Conservation (phyloP, 2,888 invertebrate genomes). For the Caenorhabditis plicata region DNA sequence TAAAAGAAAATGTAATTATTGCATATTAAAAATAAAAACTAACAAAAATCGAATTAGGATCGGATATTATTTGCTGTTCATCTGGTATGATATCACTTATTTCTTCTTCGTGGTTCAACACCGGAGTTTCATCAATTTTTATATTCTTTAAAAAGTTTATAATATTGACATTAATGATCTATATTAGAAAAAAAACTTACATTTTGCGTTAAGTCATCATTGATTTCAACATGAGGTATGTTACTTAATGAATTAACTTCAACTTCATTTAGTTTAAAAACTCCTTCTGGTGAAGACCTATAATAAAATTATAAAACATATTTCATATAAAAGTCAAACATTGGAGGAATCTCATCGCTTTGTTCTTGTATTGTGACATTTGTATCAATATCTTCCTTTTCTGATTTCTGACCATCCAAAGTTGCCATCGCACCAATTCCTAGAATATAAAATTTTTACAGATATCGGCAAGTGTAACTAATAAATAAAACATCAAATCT, state of each 20-base stretch:
- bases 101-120: slow-evolving; percentile 1
- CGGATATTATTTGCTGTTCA: slow-evolving; percentile 11
- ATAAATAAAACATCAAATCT: too few species aligned
- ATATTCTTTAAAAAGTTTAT: slow-evolving; percentile 10
- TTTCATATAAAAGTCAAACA: slow-evolving; percentile 2
- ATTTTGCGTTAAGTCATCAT: too few species aligned
- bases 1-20: too few species aligned
- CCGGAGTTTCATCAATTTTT: slow-evolving; percentile 9
- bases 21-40: background rate
- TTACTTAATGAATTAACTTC: slow-evolving; percentile 4
- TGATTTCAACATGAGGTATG: background rate
- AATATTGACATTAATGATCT: background rate
- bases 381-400: slow-evolving; percentile 15
- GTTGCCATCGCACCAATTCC: too few species aligned
- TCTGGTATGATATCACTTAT: slow-evolving; percentile 1
- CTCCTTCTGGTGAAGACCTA: slow-evolving; percentile 26
- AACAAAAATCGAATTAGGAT: slow-evolving; percentile 4
- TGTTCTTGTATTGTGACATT: background rate
- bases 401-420: slow-evolving; percentile 7
- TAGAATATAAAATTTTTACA: too few species aligned
- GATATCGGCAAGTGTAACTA: too few species aligned
- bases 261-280: slow-evolving; percentile 2
- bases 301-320: background rate
- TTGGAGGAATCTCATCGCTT: slow-evolving; percentile 15
- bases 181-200: too few species aligned